Percentiles rank a stretch among this genome's conserved stretches.
These are phyloP conservation scores for Thaleichthys pacificus DNA, from an alignment of 2,797 vertebrate species.

Conservation along the genomic window DNA sequence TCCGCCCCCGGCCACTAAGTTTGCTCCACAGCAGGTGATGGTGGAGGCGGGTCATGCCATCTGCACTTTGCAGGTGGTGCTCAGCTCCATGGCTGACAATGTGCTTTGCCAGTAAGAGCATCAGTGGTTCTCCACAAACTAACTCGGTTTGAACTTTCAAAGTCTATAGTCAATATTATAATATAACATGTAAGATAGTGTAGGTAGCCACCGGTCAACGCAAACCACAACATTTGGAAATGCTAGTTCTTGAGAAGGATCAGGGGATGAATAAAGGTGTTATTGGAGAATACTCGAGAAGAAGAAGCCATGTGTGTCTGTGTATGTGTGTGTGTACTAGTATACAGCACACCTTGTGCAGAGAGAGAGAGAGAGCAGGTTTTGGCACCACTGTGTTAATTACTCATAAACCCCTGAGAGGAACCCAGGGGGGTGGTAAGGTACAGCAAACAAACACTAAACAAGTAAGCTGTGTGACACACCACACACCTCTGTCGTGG, in stretches of 20 bases:
- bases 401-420: conserved; percentile 62
- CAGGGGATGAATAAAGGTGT: too few relatives aligned
- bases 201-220: too few relatives aligned
- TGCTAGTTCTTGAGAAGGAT: not conserved
- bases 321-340: conserved; percentile 35
- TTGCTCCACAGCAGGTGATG: conserved; percentile 71
- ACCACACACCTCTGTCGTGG: conserved; percentile 44
- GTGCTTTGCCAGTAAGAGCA: conserved; percentile 8
- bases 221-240: not conserved
- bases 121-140: not conserved
- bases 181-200: too few relatives aligned
- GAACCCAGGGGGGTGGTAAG: conserved; percentile 39
- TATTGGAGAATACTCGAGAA: too few relatives aligned
- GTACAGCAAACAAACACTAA: conserved; percentile 72
- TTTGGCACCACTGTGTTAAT: conserved; percentile 70
- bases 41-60: conserved; percentile 70
- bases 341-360: conserved; percentile 42
- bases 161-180: too few relatives aligned
- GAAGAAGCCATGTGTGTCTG: not conserved
- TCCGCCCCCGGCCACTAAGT: conserved; percentile 66
- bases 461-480: conserved; percentile 52
- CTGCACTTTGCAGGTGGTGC: conserved; percentile 70
- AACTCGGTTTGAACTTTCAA: too few relatives aligned
- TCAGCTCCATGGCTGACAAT: conserved; percentile 53
- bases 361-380: conserved; percentile 22